Base-by-base conservation (phyloP, 1,140 invertebrate genomes). In the Daktulosphaira vitifoliae region DNA sequence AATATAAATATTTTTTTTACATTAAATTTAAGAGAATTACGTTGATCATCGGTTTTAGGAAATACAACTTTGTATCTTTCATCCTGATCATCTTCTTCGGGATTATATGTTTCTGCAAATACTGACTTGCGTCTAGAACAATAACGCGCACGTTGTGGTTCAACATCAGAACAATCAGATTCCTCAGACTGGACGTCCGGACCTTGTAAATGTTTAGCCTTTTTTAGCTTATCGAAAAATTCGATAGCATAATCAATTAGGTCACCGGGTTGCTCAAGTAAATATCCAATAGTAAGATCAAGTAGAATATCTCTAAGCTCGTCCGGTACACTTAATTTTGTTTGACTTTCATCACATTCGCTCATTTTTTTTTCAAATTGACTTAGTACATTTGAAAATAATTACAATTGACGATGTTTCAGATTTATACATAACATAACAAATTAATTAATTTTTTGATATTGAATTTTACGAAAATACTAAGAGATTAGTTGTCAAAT, bases 81-180 rank as follows among this genome's bases (percentile, higher is more conserved):
- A 62, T 81, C 81, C 65, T 81, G 81, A 68, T 94, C 90, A 77
- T 94, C 91, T 67, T 91, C 89, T 77, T 95, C 92, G 6, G 94
- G 94, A 81, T 97, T 88, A 74, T 96, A 97, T 1, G 92, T 85
- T 80, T 96, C 94, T 39, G 94, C 92, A 75, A 94, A 94, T 48
- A 95, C 89, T 26, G 89, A 92, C 81, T 95, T 95, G 75, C 91
- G 84, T 65, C 91, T 81, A 44, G 81, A 81, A 73, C 81, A 80
- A 72, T 88, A 89, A 74, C 85, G 81, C 70, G 80, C 80, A 71
- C 87, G 81, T 66, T 85, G 85, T 71, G 88, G 87, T 77, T 90
- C 89, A 89, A 77, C 13, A 77, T 73, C 68, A 69, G 71, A 51
- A 67, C 37, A 56, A 67, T n/a, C n/a, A n/a, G n/a, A n/a, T n/a